These are phyloP conservation scores for Schizaphis graminum DNA, from an alignment of 2,888 invertebrate genomes.

Conservation along the genomic window DNA sequence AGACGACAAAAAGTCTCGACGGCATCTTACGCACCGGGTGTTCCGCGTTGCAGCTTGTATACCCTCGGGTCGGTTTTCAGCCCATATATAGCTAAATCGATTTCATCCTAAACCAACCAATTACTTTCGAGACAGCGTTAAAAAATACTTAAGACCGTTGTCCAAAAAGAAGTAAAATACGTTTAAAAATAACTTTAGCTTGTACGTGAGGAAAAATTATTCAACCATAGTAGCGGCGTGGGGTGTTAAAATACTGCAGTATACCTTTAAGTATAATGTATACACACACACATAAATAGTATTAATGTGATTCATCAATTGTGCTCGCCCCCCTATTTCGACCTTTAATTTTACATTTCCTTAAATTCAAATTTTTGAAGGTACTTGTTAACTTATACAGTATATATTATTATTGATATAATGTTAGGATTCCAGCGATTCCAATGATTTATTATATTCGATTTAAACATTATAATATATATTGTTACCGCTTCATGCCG, in stretches of 20 bases:
- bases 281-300: background rate
- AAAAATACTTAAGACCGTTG: conserved; percentile 37
- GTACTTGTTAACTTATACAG: background rate
- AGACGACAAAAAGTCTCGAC: conserved; percentile 54
- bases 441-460: background rate
- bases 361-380: background rate
- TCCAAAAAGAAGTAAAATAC: conserved; percentile 5
- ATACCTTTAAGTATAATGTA: background rate
- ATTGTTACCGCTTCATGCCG: no score
- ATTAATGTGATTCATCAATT: background rate
- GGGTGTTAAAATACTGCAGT: background rate
- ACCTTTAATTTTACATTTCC: background rate
- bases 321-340: background rate
- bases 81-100: conserved; percentile 41
- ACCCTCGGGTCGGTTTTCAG: conserved; percentile 20
- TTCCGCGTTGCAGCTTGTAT: conserved; percentile 7
- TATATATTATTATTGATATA: background rate
- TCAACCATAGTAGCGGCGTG: background rate
- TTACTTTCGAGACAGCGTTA: conserved; percentile 25
- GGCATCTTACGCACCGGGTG: conserved; percentile 46
- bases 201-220: conserved; percentile 1
- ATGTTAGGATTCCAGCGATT: background rate
- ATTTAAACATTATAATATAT: background rate
- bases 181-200: background rate
- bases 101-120: conserved; percentile 52